These are phyloP conservation scores for Pseudococcus jackbeardsleyi DNA, from an alignment of 2,888 invertebrate species.

Conservation along the genomic window DNA sequence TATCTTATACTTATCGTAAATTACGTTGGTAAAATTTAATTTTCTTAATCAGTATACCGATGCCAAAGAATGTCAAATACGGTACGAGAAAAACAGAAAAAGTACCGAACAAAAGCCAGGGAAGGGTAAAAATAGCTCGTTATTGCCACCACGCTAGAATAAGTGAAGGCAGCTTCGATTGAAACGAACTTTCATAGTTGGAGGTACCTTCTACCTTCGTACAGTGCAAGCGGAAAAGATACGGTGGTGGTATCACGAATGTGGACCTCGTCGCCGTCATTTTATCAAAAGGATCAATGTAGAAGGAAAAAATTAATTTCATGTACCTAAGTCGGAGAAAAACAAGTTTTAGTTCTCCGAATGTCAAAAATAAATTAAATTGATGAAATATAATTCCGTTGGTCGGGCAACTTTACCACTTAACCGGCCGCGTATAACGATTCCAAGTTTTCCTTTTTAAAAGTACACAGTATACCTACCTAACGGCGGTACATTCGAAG, in stretches of 20 bases:
- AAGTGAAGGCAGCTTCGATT: not conserved
- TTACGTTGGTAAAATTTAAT: not conserved
- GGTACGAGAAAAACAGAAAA: not conserved
- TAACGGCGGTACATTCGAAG: not conserved
- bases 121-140: not conserved
- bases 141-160: not conserved
- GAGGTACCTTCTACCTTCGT: not conserved
- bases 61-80: not conserved
- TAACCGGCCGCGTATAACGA: conserved; percentile 1
- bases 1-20: not conserved
- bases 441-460: conserved; percentile 1
- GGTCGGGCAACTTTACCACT: conserved; percentile 12
- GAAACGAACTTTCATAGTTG: not conserved
- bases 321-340: conserved; percentile 6
- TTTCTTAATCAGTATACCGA: not conserved
- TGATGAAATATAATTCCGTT: conserved; percentile 48
- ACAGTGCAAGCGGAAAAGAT: not conserved
- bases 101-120: not conserved
- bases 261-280: not conserved
- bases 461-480: not conserved
- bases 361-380: conserved; percentile 48
- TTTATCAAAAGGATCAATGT: conserved; percentile 44
- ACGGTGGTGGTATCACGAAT: not conserved
- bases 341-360: conserved; percentile 24
- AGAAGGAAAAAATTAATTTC: conserved; percentile 40